A percentile compares a stretch with the other conserved stretches of the same genome.
phyloP scores from a whole-genome alignment of 2,888 invertebrate genomes.

The Tetragonisca angustula region DNA sequence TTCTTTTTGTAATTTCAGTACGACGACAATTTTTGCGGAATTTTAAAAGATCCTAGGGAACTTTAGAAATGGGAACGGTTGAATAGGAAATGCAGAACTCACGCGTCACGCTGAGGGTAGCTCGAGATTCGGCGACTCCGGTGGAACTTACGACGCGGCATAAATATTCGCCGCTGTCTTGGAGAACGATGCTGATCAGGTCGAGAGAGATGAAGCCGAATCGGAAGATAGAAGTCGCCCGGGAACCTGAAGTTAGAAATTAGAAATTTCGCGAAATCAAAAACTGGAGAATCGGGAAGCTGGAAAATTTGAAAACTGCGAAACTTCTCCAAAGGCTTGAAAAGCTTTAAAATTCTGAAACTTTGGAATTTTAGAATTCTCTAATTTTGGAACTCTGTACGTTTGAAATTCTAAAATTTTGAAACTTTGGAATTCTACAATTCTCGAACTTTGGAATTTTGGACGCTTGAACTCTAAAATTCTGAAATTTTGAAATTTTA shows the following conservation, averaged over 20 bases:
- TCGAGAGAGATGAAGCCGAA: conserved; percentile 99
- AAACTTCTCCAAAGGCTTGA: too few relatives aligned
- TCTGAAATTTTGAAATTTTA: too few relatives aligned
- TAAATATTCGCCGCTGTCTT: conserved; percentile 95
- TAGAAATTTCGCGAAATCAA: too few relatives aligned
- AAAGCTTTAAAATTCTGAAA: too few relatives aligned
- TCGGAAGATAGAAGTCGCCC: conserved; percentile 97
- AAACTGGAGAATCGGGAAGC: neutral
- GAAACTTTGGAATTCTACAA: too few relatives aligned
- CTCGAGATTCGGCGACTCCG: conserved; percentile 94
- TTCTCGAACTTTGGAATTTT: too few relatives aligned
- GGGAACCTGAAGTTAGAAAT: conserved; percentile 89
- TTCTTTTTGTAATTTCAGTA: neutral
- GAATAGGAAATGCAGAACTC: conserved; percentile 50
- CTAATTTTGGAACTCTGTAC: too few relatives aligned
- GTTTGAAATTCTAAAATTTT: too few relatives aligned
- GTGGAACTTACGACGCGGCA: conserved; percentile 94
- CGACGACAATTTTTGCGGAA: neutral
- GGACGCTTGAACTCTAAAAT: too few relatives aligned
- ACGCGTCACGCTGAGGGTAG: conserved; percentile 91
- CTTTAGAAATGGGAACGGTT: neutral
- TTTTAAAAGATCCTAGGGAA: too few relatives aligned
- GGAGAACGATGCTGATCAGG: conserved; percentile 92
- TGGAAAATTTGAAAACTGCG: neutral
- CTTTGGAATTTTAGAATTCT: too few relatives aligned